A percentile compares a stretch with the other conserved stretches of the same genome.
Conservation (phyloP, 2,113 vertebrate genomes). For the Thamnophis sirtalis region DNA sequence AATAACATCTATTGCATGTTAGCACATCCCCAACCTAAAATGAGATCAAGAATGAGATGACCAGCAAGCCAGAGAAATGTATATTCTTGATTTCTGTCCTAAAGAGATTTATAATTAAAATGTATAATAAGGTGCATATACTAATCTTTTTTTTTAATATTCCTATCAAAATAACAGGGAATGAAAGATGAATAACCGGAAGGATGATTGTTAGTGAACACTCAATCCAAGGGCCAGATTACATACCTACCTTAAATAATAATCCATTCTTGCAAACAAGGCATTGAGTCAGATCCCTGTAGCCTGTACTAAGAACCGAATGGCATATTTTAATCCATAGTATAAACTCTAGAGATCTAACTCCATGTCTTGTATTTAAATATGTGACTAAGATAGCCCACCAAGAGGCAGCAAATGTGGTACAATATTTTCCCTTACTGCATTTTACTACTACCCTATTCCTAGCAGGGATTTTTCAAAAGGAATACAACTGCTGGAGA, state of each 20-base stretch:
- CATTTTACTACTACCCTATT: background rate
- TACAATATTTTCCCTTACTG: background rate
- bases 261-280: background rate
- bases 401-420: background rate
- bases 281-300: background rate
- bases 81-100: background rate
- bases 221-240: background rate
- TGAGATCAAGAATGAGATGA: background rate
- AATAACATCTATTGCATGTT: slow-evolving; percentile 4
- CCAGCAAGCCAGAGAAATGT: background rate
- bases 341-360: background rate
- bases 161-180: background rate
- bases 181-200: background rate
- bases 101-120: background rate
- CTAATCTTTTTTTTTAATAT: background rate
- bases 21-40: background rate
- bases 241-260: background rate
- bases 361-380: background rate
- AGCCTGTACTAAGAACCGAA: background rate
- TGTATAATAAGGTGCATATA: background rate
- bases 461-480: background rate
- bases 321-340: background rate
- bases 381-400: background rate
- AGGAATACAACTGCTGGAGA: background rate
- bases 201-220: background rate